Base-by-base conservation (phyloP, 2,113 vertebrate genomes). In the Penelope pileata region DNA sequence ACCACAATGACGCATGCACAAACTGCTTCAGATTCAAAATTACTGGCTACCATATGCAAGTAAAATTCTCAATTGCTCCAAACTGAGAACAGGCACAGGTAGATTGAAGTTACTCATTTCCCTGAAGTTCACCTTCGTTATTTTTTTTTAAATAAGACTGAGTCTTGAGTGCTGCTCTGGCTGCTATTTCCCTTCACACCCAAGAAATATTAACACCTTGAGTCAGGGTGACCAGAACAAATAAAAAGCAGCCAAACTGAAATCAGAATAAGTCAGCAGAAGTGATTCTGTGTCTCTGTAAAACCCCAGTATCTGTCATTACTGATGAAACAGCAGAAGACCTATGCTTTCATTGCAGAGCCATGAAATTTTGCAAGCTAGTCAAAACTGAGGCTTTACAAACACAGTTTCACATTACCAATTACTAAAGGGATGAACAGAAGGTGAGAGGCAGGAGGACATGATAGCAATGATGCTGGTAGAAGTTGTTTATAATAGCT, bases 401-500 rank as follows among this genome's bases (percentile, higher is more conserved):
- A 63, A 70, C 78, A 56, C 7, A 30, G 8, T 62, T 92, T 62
- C 66, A 76, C n/a, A 18, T 66, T 62, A 45, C 24, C 10, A 17
- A 1, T 72, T 93, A 36, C 67, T 76, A 76, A 64, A 53, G 45
- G 50, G 50, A 74, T 34, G 9, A 83, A 53, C 16, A 83, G 81
- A 91, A 92, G 78, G 93, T 68, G 60, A 89, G 48, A 91, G 47
- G 48, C 63, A 84, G 34, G 38, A 63, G 81, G 67, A 63, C 12
- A 8, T 0, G 0, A 47, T 14, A 81, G 76, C 60, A 74, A 34
- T 86, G 63, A 6, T 36, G 34, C 45, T 45, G 29, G 78, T 21
- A 26, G 36, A 70, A 84, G 88, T 75, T 84, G 73, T 95, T 95
- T 96, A 83, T 88, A 91, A 83, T 27, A 4, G 34, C 75, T 22